Conservation (phyloP, 1,140 invertebrate species). For the Ephestia elutella region DNA sequence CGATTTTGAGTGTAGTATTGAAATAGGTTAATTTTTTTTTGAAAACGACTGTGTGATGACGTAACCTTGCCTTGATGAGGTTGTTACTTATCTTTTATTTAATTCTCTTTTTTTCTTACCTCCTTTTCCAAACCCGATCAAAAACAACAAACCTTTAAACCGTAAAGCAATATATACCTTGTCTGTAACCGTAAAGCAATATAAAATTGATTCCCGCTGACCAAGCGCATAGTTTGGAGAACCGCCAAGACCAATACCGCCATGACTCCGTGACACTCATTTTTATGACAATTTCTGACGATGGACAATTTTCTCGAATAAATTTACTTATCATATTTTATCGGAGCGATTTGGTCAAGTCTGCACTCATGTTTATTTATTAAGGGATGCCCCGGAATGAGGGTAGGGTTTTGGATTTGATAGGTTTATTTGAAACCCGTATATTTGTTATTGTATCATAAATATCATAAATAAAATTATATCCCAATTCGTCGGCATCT, state of each 20-base stretch:
- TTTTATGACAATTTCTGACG: slow-evolving; percentile 30
- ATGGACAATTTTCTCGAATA: slow-evolving; percentile 26
- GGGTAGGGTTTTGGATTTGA: slow-evolving; percentile 5
- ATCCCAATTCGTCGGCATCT: not conserved
- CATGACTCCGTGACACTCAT: slow-evolving; percentile 20
- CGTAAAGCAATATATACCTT: slow-evolving; percentile 8
- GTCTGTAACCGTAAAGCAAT: slow-evolving; percentile 1
- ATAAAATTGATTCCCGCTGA: slow-evolving; percentile 17
- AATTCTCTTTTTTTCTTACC: too few species aligned
- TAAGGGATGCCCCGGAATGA: slow-evolving; percentile 12
- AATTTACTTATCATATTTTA: slow-evolving; percentile 33
- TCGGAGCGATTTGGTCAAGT: slow-evolving; percentile 17
- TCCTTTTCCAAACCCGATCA: too few species aligned
- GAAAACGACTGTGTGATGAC: too few species aligned
- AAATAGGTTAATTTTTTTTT: too few species aligned
- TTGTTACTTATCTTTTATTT: too few species aligned
- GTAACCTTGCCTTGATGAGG: too few species aligned
- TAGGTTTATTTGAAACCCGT: slow-evolving; percentile 14
- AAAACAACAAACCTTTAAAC: too few species aligned
- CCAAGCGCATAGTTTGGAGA: slow-evolving; percentile 10
- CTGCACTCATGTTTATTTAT: slow-evolving; percentile 30
- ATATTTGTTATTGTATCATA: not conserved
- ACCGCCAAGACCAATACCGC: slow-evolving; percentile 13
- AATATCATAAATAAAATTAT: slow-evolving; percentile 1
- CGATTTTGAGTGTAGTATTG: too few species aligned